Base-by-base conservation (phyloP, 1,140 invertebrate genomes). In the Drosophila azteca region DNA sequence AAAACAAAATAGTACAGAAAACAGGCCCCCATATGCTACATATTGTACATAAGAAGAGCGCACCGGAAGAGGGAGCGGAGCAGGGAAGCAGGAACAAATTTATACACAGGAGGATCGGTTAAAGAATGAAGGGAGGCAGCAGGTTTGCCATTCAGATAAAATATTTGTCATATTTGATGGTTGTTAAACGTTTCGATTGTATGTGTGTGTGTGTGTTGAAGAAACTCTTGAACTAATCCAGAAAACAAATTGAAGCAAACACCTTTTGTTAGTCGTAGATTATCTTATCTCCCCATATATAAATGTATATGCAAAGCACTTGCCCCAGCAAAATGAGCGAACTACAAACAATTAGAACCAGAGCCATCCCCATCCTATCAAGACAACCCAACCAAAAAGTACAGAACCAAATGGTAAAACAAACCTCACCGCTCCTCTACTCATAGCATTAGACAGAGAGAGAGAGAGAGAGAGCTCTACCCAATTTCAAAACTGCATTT, bases 201-300 rank as follows among this genome's bases (percentile, higher is more conserved):
- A 39, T 59, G 31, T 65, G 58, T 48, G 31, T 48, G 31, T 65
- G 62, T 57, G 62, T 65, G 45, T 65, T 63, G 45, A 17, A 2
- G 20, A 49, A 44, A 50, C 46, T 35, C 45, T 8, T 46, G 9
- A 63, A 59, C 43, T 11, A n/a, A 51, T 6, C 24, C 8, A 49
- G 13, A 29, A 31, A 48, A 43, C 44, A 31, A 20, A 46, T 49
- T 65, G 3, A 35, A 35, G 31, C 31, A 35, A 60, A 45, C 63
- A 29, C 43, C 50, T 69, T 65, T 67, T 66, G 63, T 69, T 69
- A 69, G 66, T 69, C 45, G 64, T 69, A 69, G 35, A 4, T 39
- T 29, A 29, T 53, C 17, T 20, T 20, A 20, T 20, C 17, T 1
- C 24, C 46, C 58, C 35, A 62, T 62, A 29, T 39, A 26, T 66